Percentiles rank a stretch among this genome's conserved stretches.
These are phyloP conservation scores for Mohoua ochrocephala DNA, from an alignment of 2,113 vertebrate species.

Conservation along the genomic window DNA sequence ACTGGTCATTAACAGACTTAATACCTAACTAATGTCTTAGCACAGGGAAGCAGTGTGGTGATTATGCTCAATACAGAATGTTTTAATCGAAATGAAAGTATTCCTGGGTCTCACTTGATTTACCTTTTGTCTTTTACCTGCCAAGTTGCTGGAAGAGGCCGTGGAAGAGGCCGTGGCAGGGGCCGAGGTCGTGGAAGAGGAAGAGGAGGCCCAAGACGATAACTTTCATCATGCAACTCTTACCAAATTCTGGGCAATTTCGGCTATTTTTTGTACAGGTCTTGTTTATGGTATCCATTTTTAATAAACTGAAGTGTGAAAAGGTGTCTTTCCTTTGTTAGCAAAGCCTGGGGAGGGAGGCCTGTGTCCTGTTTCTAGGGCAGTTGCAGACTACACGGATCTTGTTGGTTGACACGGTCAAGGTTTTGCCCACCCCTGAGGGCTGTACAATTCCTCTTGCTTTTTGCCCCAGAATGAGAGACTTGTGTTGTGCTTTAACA, in stretches of 20 bases:
- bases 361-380: not conserved
- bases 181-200: constrained; percentile 92
- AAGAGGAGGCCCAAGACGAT: constrained; percentile 92
- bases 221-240: constrained; percentile 43
- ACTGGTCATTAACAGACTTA: not conserved
- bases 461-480: not conserved
- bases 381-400: accelerated
- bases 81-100: not conserved
- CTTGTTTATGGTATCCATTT: constrained; percentile 61
- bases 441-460: not conserved
- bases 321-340: not conserved
- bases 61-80: not conserved
- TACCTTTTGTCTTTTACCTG: not conserved
- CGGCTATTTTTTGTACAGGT: constrained; percentile 76
- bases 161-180: constrained; percentile 83
- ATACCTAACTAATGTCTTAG: not conserved
- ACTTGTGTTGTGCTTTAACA: not conserved
- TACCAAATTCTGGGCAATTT: not conserved
- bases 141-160: constrained; percentile 89
- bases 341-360: not conserved
- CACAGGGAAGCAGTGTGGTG: not conserved
- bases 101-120: not conserved
- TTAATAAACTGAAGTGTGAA: constrained; percentile 55
- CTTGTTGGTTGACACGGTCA: not conserved
- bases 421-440: not conserved